These are phyloP conservation scores for Chrysoperla carnea DNA, from an alignment of 1,140 invertebrate genomes.

Conservation along the genomic window DNA sequence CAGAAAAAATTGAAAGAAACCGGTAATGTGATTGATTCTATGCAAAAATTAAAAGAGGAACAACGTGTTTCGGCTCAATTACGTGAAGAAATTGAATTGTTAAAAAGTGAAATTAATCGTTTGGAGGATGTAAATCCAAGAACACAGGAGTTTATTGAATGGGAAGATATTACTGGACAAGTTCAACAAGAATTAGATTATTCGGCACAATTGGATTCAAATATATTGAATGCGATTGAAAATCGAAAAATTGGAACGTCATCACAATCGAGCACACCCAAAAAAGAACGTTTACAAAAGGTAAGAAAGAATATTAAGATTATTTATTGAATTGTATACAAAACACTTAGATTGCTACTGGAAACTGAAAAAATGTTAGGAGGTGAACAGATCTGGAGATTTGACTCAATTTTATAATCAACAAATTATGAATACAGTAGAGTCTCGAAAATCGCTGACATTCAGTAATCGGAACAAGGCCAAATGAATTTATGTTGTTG, in stretches of 20 bases:
- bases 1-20: conserved; percentile 29
- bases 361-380: too few species aligned
- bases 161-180: conserved; percentile 30
- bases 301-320: too few species aligned
- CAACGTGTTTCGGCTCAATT: conserved; percentile 21
- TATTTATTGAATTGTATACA: too few species aligned
- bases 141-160: conserved; percentile 22
- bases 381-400: too few species aligned
- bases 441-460: too few species aligned
- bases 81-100: conserved; percentile 16
- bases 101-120: conserved; percentile 12
- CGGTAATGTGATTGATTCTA: conserved; percentile 22
- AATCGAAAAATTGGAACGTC: not conserved
- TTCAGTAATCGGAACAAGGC: too few species aligned
- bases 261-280: too few species aligned
- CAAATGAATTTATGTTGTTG: too few species aligned
- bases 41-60: conserved; percentile 19
- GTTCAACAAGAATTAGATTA: conserved; percentile 38
- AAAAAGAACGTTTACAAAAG: too few species aligned
- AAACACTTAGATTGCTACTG: too few species aligned
- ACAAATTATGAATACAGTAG: too few species aligned
- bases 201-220: conserved; percentile 35
- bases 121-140: conserved; percentile 16
- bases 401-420: too few species aligned
- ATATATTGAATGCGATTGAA: conserved; percentile 30